Conservation (phyloP, 2,113 vertebrate species). For the Scortum barcoo region DNA sequence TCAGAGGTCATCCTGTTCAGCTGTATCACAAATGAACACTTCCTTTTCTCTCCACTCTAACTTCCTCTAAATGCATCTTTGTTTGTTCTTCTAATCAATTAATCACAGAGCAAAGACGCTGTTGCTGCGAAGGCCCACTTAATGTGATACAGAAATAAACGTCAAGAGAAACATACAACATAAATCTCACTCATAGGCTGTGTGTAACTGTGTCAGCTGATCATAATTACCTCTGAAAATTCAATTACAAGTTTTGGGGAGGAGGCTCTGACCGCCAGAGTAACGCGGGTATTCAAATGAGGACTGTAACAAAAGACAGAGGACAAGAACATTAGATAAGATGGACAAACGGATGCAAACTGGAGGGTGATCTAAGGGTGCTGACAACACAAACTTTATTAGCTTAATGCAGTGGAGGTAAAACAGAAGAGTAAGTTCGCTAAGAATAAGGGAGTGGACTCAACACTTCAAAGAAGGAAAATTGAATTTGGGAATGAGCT, state of each 20-base stretch:
- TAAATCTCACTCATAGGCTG: neutral
- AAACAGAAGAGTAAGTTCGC: neutral
- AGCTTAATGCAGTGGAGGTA: neutral
- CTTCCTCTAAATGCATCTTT: neutral
- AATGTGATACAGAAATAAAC: neutral
- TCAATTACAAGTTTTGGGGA: slow-evolving; percentile 51
- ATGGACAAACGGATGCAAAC: neutral
- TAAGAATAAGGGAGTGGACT: neutral
- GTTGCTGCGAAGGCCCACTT: neutral
- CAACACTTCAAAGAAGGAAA: slow-evolving; percentile 18
- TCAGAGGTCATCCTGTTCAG: neutral
- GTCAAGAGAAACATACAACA: neutral
- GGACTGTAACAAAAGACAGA: neutral
- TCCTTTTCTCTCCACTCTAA: neutral
- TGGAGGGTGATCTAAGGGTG: neutral
- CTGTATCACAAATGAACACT: neutral
- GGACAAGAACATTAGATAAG: neutral
- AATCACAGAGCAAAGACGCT: neutral
- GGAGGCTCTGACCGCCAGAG: slow-evolving; percentile 10
- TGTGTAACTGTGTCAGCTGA: slow-evolving; percentile 42
- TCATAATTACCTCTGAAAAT: slow-evolving; percentile 51
- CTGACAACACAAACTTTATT: slow-evolving; percentile 16
- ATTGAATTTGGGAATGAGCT: slow-evolving; percentile 52
- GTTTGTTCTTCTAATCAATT: neutral
- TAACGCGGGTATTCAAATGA: neutral